Conservation (phyloP, 2,888 invertebrate genomes). For the Abscondita cerata region DNA sequence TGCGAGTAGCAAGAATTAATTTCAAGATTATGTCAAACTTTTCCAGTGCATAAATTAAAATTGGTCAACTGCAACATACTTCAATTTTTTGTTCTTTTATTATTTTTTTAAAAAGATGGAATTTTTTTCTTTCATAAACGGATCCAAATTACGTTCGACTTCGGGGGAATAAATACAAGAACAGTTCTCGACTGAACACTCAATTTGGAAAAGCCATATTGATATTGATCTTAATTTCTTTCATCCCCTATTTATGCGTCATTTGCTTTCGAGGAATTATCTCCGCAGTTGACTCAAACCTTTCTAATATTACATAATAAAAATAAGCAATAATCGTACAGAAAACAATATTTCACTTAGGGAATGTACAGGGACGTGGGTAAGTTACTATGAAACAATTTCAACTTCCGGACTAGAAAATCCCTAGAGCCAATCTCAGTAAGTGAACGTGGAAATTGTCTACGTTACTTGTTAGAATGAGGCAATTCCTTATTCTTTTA, state of each 20-base stretch:
- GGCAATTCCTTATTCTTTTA: constrained; percentile 30
- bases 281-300: constrained; percentile 14
- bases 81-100: too few species aligned
- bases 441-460: constrained; percentile 23
- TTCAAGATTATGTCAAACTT: constrained; percentile 6
- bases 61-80: not conserved
- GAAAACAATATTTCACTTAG: constrained; percentile 14
- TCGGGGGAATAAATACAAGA: constrained; percentile 13
- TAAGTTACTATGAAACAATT: constrained; percentile 17
- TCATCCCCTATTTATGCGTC: constrained; percentile 44
- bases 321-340: constrained; percentile 22
- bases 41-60: not conserved
- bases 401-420: constrained; percentile 19
- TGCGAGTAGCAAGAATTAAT: constrained; percentile 6
- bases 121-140: not conserved
- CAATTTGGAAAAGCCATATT: constrained; percentile 40
- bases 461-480: constrained; percentile 19
- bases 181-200: constrained; percentile 40
- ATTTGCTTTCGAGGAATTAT: constrained; percentile 40
- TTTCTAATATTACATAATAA: constrained; percentile 13
- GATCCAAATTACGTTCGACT: constrained; percentile 23
- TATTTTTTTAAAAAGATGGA: not conserved
- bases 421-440: constrained; percentile 25
- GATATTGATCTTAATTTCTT: constrained; percentile 48
- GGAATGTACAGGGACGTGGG: constrained; percentile 5